These are phyloP conservation scores for Macrosiphum euphorbiae DNA, from an alignment of 2,888 invertebrate genomes.

Conservation along the genomic window DNA sequence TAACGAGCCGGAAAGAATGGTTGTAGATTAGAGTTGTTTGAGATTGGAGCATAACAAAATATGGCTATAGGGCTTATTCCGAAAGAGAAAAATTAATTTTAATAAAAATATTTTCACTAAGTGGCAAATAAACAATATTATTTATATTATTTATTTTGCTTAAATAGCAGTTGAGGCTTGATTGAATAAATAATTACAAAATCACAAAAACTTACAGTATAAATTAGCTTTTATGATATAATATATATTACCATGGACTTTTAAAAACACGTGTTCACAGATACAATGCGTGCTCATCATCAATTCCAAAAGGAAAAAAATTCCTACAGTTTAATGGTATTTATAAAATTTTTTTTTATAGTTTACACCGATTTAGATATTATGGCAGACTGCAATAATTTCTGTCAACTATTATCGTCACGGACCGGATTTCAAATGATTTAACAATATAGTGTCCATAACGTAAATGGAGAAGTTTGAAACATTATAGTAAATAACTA, in stretches of 20 bases:
- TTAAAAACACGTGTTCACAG: background rate
- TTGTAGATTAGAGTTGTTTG: background rate
- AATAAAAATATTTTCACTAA: background rate
- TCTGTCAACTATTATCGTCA: conserved; percentile 3
- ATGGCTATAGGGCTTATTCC: background rate
- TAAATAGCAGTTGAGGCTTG: background rate
- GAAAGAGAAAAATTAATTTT: background rate
- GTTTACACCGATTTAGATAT: background rate
- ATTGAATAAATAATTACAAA: background rate
- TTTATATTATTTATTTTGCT: background rate
- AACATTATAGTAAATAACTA: conserved; percentile 40
- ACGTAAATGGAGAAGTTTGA: conserved; percentile 18
- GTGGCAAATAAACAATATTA: background rate
- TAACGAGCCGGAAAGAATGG: background rate
- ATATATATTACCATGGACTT: background rate
- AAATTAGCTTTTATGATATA: background rate
- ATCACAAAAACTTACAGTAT: background rate
- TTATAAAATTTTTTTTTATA: background rate
- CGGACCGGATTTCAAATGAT: conserved; percentile 19
- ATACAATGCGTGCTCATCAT: background rate
- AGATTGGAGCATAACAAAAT: background rate
- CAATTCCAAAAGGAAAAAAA: background rate
- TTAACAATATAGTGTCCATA: conserved; percentile 11
- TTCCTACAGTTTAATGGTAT: background rate
- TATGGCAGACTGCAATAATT: background rate